Conservation (phyloP, 2,888 invertebrate species). For the Phaedon cochleariae region DNA sequence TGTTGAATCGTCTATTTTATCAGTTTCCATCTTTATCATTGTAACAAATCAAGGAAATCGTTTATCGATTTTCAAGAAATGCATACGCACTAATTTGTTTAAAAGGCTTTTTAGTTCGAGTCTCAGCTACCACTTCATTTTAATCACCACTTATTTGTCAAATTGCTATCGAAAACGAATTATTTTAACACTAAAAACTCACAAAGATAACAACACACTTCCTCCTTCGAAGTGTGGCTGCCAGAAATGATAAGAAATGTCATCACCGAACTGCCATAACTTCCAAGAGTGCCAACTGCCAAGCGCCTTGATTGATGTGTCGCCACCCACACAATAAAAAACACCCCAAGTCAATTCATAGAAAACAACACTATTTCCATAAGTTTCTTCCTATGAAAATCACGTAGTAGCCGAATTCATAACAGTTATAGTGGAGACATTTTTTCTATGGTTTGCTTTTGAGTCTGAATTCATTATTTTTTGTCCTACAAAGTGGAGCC, state of each 20-base stretch:
- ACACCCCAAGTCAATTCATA: neutral
- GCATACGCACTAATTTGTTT: constrained; percentile 35
- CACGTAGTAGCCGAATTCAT: no score
- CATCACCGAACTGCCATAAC: constrained; percentile 38
- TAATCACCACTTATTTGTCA: constrained; percentile 26
- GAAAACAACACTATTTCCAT: no score
- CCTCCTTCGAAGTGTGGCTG: constrained; percentile 38
- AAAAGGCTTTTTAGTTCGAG: constrained; percentile 22
- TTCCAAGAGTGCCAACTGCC: neutral
- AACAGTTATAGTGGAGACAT: no score
- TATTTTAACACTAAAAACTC: constrained; percentile 28
- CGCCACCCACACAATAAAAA: constrained; percentile 25
- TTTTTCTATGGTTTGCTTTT: no score
- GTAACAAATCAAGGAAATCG: constrained; percentile 33
- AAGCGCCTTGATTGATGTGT: constrained; percentile 18
- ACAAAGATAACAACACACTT: constrained; percentile 37
- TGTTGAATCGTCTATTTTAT: constrained; percentile 84
- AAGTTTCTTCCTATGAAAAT: no score
- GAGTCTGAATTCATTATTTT: no score
- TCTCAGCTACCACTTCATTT: constrained; percentile 38
- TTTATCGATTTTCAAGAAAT: constrained; percentile 38
- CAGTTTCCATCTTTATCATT: constrained; percentile 91
- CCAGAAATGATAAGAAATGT: constrained; percentile 34
- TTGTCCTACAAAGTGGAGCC: no score
- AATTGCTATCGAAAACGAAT: constrained; percentile 27